Conservation (phyloP, 2,888 invertebrate genomes). For the Chloromyia formosa region DNA sequence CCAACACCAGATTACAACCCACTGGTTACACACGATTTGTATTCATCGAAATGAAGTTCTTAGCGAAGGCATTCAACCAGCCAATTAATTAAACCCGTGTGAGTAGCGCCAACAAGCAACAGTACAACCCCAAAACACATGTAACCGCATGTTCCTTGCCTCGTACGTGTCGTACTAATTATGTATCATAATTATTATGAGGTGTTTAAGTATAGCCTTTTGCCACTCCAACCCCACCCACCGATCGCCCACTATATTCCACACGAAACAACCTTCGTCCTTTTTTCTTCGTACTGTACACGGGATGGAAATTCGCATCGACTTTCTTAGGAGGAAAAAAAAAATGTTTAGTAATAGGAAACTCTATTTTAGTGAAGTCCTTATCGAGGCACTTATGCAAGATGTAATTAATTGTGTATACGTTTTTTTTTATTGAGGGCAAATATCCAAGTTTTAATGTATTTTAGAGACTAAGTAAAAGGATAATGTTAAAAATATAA, state of each 20-base stretch:
- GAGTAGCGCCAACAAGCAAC: conserved; percentile 20
- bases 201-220: conserved; percentile 27
- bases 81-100: conserved; percentile 38
- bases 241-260: background rate
- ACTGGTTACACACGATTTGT: conserved; percentile 33
- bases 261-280: no score
- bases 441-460: no score
- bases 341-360: no score
- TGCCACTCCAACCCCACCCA: background rate
- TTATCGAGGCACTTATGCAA: no score
- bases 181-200: conserved; percentile 44
- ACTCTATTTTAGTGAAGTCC: no score
- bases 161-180: conserved; percentile 42
- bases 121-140: conserved; percentile 25
- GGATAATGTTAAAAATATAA: no score
- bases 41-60: conserved; percentile 43
- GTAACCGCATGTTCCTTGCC: conserved; percentile 39
- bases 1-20: conserved; percentile 40
- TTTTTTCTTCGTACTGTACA: no score
- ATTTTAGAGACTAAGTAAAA: no score
- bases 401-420: no score
- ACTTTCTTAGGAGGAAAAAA: no score
- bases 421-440: no score
- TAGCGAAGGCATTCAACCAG: conserved; percentile 3
- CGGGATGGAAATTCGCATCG: no score